These are phyloP conservation scores for Alosa sapidissima DNA, from an alignment of 2,797 vertebrate species.

Conservation along the genomic window DNA sequence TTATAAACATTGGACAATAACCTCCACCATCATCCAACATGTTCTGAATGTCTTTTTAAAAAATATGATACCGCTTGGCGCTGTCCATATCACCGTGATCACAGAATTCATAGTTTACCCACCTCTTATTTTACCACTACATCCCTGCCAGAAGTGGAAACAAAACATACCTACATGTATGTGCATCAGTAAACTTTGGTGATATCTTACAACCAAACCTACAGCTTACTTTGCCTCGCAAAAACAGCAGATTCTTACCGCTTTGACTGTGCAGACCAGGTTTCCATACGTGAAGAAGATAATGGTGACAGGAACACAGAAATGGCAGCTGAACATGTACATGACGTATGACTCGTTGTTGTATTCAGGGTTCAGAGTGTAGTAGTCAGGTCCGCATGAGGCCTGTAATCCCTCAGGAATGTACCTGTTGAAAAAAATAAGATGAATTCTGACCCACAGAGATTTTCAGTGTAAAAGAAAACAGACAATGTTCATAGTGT, in stretches of 20 bases:
- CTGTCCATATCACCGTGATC: too few species aligned
- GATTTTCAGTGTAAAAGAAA: background rate
- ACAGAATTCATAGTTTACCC: too few species aligned
- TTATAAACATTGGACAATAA: too few species aligned
- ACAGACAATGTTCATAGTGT: background rate
- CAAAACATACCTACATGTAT: too few species aligned
- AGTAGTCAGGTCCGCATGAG: slow-evolving; percentile 81
- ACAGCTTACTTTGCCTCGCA: too few species aligned
- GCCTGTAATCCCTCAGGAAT: slow-evolving; percentile 81
- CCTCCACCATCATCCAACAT: too few species aligned
- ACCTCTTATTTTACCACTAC: too few species aligned
- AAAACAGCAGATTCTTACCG: slow-evolving; percentile 59
- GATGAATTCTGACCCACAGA: background rate
- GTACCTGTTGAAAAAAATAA: slow-evolving; percentile 63
- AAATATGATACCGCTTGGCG: too few species aligned
- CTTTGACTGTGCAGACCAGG: slow-evolving; percentile 80
- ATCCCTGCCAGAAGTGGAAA: too few species aligned
- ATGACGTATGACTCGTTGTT: slow-evolving; percentile 82
- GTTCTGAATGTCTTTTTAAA: too few species aligned
- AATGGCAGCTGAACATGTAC: slow-evolving; percentile 79
- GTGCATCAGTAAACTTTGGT: too few species aligned
- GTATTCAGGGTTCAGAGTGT: slow-evolving; percentile 76
- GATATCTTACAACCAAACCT: too few species aligned
- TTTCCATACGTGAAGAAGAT: slow-evolving; percentile 83
- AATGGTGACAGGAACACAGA: slow-evolving; percentile 65